Conservation (phyloP, 2,113 vertebrate species). For the Condylura cristata region DNA sequence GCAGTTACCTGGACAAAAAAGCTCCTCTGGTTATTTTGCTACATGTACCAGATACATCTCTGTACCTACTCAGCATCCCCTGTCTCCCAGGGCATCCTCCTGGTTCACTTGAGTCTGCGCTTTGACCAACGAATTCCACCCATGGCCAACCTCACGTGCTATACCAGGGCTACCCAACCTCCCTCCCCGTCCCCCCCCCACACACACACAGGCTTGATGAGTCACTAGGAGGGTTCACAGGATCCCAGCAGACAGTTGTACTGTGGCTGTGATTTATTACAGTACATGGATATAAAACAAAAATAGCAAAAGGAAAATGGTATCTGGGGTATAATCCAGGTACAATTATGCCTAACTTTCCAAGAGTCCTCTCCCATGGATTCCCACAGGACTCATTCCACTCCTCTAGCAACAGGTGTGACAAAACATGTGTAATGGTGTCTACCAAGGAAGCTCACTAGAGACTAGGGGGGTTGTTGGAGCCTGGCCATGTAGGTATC, state of each 20-base stretch:
- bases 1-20: not conserved
- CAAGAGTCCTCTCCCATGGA: not conserved
- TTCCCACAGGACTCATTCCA: not conserved
- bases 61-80: not conserved
- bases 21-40: not conserved
- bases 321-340: not conserved
- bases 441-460: not conserved
- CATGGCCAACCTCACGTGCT: not conserved
- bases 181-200: too few relatives aligned
- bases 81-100: not conserved
- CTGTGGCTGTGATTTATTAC: not conserved
- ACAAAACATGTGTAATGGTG: not conserved
- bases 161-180: not conserved
- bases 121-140: not conserved
- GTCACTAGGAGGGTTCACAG: not conserved
- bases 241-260: not conserved
- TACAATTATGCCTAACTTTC: not conserved
- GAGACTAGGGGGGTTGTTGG: not conserved
- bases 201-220: not conserved
- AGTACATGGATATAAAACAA: not conserved
- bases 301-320: not conserved
- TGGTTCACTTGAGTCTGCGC: not conserved
- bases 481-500: not conserved
- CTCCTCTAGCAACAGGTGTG: not conserved
- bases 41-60: not conserved